Base-by-base conservation (phyloP, 2,113 vertebrate genomes). In the Plecturocebus donacophilus region DNA sequence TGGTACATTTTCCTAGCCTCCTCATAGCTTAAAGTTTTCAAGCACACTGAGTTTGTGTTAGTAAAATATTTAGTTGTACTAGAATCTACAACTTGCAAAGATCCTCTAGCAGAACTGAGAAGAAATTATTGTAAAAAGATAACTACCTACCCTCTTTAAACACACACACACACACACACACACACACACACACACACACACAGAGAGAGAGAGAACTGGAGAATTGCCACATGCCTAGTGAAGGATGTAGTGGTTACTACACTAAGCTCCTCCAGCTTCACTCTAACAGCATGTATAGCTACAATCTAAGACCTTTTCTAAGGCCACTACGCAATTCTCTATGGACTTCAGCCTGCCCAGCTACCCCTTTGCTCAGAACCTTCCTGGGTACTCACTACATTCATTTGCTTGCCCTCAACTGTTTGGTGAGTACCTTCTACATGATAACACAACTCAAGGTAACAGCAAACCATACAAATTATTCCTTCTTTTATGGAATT, bases 91-190 rank as follows among this genome's bases (percentile, higher is more conserved):
- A 64, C 14, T 70, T 91, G 27, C 1, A 32, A 87, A 77, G 17
- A 0, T 47, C 52, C 64, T 54, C 9, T n/a, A 66, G 38, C 13
- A 66, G 68, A 86, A 64, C 2, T 35, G 17, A 95, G 12, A 54
- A 95, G 45, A 95, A 92, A 87, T 64, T 71, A 58, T 81, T 89
- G 54, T 93, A 32, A 95, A 76, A 23, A 56, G 47, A 32, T n/a
- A 93, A 13, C 54, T 76, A 66, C 12, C 42, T 71, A 64, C 14
- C 45, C 23, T 73, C 8, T 84, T 76, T n/a, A 49, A 25, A n/a
- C 32, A 42, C 45, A 45, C 61, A 71, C 3, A 40, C 2, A 49
- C 23, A 12, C 38, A 70, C 32, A 70, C 20, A 64, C 23, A 27
- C 3, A 27, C 38, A 6, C 6, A 20, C 79, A 79, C 75, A 35